Conservation (phyloP, 2,797 vertebrate genomes). For the Potorous gilbertii region DNA sequence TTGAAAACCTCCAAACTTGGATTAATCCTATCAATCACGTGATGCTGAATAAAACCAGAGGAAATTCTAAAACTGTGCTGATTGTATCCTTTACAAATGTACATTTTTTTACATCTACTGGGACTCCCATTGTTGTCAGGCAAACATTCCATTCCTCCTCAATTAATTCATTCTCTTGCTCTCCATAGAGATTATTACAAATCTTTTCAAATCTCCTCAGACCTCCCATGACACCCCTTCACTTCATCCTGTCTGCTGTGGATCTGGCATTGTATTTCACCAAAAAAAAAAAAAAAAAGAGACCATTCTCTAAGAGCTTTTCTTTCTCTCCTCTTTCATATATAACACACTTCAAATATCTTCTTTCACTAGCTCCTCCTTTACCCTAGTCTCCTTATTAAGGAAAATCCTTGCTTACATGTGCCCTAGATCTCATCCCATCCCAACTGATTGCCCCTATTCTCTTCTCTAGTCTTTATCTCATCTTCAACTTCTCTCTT, state of each 20-base stretch:
- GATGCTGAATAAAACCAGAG: background rate
- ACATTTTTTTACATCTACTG: background rate
- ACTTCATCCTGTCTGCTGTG: background rate
- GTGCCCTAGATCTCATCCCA: background rate
- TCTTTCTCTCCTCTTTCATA: background rate
- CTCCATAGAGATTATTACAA: background rate
- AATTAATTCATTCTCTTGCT: background rate
- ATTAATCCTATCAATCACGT: background rate
- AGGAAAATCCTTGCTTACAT: background rate
- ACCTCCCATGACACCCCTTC: background rate
- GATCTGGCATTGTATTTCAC: background rate
- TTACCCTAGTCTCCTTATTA: background rate
- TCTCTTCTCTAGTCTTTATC: background rate
- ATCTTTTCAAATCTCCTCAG: background rate
- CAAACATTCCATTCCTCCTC: background rate
- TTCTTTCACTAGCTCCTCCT: background rate
- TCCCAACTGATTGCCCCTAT: background rate
- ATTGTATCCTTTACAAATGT: background rate
- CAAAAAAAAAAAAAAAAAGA: background rate
- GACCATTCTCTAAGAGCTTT: background rate
- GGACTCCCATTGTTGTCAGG: background rate
- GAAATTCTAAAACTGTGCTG: background rate
- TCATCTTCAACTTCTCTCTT: background rate
- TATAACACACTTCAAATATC: background rate
- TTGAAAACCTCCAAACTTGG: background rate